These are phyloP conservation scores for Matsumurasca onukii DNA, from an alignment of 1,140 invertebrate genomes.

Conservation along the genomic window DNA sequence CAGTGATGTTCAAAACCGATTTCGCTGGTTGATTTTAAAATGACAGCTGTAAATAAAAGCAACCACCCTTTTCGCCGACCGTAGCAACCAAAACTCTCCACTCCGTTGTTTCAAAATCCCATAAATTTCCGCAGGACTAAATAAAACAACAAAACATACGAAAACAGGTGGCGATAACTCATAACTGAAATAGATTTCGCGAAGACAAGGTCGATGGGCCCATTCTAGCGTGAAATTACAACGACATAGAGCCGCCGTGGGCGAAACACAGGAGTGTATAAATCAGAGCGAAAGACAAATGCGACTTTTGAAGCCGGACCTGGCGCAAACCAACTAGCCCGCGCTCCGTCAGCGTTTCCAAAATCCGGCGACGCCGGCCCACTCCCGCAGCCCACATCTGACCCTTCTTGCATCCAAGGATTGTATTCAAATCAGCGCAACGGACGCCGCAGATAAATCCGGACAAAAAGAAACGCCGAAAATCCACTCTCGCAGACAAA, in stretches of 20 bases:
- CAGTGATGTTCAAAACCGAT: no score
- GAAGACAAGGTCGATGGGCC: conserved; percentile 13
- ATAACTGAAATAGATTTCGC: conserved; percentile 21
- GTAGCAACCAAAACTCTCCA: no score
- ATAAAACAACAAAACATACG: conserved; percentile 3
- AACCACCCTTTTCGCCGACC: no score
- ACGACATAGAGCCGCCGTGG: background rate
- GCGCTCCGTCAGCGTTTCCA: no score
- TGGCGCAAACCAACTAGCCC: background rate
- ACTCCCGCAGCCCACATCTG: background rate
- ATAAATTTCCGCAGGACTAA: no score
- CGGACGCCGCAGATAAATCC: conserved; percentile 12
- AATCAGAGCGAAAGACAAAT: background rate
- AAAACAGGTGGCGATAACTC: conserved; percentile 6
- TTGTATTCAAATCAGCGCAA: conserved; percentile 22
- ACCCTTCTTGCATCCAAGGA: background rate
- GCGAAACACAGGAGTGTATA: background rate
- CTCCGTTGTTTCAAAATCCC: no score
- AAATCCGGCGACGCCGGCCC: no score
- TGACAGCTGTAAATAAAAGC: no score
- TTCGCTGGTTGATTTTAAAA: no score
- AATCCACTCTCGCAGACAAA: conserved; percentile 7
- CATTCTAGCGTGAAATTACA: background rate
- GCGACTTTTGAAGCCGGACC: background rate
- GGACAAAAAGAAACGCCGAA: conserved; percentile 18